Evolutionary conservation across 2,888 invertebrate genomes (phyloP), one percentile per base, ranked within the genome.

Genomic region (Beris chalybata): DNA sequence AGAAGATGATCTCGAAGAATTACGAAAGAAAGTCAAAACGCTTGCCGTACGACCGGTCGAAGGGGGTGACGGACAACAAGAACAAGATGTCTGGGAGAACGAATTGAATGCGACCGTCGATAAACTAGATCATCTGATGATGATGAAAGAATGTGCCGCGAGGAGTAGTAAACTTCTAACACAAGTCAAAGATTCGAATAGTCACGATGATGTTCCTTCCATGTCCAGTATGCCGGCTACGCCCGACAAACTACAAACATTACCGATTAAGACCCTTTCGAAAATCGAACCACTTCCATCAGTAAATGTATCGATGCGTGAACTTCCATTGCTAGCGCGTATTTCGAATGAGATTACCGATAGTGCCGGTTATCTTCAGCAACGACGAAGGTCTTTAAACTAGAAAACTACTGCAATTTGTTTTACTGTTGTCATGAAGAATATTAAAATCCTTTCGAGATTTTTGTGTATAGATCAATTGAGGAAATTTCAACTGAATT

Each of bases 91-190:
- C 1, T 92, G 91, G 91, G 91, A 91, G 68, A 82, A 86, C 43
- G 92, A 92, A 75, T 77, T 91, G 6, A 90, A 89, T 76, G 87
- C 87, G 57, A 90, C 90, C 0, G 87, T 91, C n/a, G 87, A 91
- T 74, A 90, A 90, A 74, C 79, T 91, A 5, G 91, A 91, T 76
- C 88, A 89, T 72, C 79, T 89, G 52, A 81, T 89, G 75, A 83
- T 89, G 83, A 84, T 88, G 80, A 85, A 87, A 72, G 88, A 89
- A 67, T 73, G 74, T 64, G 74, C 74, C 54, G 71, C 67, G 9
- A 73, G 74, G 68, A 71, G 64, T 56, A 59, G 43, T 57, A 65
- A 69, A 45, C 31, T 55, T 58, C 48, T 22, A 12, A 43, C 22
- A 30, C 63, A 45, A 38, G 32, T 61, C 4, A 31, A 45, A 30